Evolutionary conservation across 2,888 invertebrate genomes (phyloP), one percentile per base, ranked within the genome.

Genomic region (Perizoma flavofasciatum): DNA sequence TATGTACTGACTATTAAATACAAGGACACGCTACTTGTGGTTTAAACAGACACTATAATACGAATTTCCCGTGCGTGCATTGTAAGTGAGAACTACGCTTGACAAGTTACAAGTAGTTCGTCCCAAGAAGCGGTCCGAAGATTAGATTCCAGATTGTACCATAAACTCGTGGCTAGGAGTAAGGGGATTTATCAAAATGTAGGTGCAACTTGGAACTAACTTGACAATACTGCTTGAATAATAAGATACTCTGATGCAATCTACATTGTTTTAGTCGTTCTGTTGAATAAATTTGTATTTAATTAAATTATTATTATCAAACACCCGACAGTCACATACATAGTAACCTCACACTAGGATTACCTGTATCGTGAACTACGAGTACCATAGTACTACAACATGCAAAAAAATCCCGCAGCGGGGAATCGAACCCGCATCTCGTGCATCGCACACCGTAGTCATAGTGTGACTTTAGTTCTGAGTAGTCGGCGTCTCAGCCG

Each of bases 131-230:
- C 77, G 73, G 74, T 73, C 73, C 73, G 67, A 74, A 80, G 84
- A 85, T 86, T 83, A 81, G 74, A 82, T 80, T 79, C 72, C 75
- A 81, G 78, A 82, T 84, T 79, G 79, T 74, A 75, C 75, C 74
- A 76, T 78, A 81, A 79, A 77, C 76, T 71, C 58, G 62, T 65
- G 63, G 69, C 68, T 57, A 66, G 69, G 72, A 75, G 71, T 77
- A 77, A 61, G 69, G 67, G 70, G 70, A 83, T 81, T 82, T 79
- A 77, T 82, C 78, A 79, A 77, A 61, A 59, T 57, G 59, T 63
- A 52, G 51, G 56, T 56, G 58, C 51, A 59, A 61, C 52, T 59
- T 55, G 5, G 55, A 49, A 54, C 53, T 49, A 59, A 49, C 61
- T 59, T 46, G 55, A 60, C 49, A 54, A 63, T 40, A 34, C 47